Conservation (phyloP, 2,797 vertebrate genomes). For the Acrossocheilus wenchowensis region DNA sequence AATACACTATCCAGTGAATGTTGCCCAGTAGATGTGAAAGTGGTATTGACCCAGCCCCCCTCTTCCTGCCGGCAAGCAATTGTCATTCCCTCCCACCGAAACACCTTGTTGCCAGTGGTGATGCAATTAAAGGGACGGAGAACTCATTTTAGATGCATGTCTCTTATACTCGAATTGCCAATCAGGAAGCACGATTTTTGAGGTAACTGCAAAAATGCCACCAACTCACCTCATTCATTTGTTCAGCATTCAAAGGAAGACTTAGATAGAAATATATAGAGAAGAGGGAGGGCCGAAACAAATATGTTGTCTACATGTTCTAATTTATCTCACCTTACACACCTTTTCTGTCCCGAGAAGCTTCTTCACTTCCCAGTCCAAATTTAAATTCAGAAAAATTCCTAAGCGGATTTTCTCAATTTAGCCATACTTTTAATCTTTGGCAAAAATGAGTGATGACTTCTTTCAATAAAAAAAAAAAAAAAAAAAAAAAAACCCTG, state of each 20-base stretch:
- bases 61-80: constrained; percentile 78
- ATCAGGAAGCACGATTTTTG: constrained; percentile 73
- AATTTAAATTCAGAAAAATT: constrained; percentile 95
- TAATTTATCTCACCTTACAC: constrained; percentile 78
- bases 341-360: constrained; percentile 66
- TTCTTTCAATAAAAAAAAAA: constrained; percentile 98
- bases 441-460: constrained; percentile 99
- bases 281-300: constrained; percentile 73
- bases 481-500: constrained; percentile 77
- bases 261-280: constrained; percentile 66
- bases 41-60: constrained; percentile 79
- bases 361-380: constrained; percentile 72
- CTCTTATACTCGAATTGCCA: constrained; percentile 81
- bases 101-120: constrained; percentile 87
- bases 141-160: constrained; percentile 87
- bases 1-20: constrained; percentile 35
- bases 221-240: constrained; percentile 45
- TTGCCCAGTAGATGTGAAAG: constrained; percentile 77
- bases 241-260: constrained; percentile 49
- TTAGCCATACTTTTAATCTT: constrained; percentile 99
- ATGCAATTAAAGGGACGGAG: constrained; percentile 90
- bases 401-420: constrained; percentile 99
- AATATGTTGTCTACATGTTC: constrained; percentile 74
- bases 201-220: constrained; percentile 59
- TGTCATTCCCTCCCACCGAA: constrained; percentile 80